phyloP scores from a whole-genome alignment of 1,140 invertebrate species.

The Panulirus ornatus region DNA sequence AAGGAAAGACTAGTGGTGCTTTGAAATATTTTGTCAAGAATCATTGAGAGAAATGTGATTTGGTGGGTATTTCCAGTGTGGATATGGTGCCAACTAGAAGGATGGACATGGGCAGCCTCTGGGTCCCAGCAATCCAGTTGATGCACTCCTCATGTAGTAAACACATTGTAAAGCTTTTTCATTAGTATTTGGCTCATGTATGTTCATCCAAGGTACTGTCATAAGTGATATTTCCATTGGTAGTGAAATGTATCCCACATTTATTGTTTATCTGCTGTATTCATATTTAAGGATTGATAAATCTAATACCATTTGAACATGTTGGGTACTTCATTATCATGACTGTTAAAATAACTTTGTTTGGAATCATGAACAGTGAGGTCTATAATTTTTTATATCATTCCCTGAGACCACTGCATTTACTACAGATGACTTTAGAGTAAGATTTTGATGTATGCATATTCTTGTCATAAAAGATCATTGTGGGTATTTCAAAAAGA shows the following conservation, averaged over 20 bases:
- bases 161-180: slow-evolving; percentile 61
- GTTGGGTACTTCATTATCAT: slow-evolving; percentile 41
- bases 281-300: slow-evolving; percentile 10
- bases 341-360: slow-evolving; percentile 26
- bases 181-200: slow-evolving; percentile 52
- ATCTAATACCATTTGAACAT: slow-evolving; percentile 27
- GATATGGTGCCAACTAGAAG: slow-evolving; percentile 35
- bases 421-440: slow-evolving; percentile 61
- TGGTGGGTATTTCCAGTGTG: slow-evolving; percentile 31
- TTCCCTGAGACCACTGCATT: slow-evolving; percentile 66
- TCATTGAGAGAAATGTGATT: not conserved
- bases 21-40: slow-evolving; percentile 31
- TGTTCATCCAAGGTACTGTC: slow-evolving; percentile 32
- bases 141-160: slow-evolving; percentile 52
- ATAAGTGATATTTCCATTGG: slow-evolving; percentile 37
- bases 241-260: slow-evolving; percentile 32
- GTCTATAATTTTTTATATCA: slow-evolving; percentile 52
- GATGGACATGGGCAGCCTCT: slow-evolving; percentile 24
- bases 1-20: slow-evolving; percentile 60
- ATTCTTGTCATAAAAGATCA: slow-evolving; percentile 19
- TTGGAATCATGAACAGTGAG: slow-evolving; percentile 37
- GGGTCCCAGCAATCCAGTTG: slow-evolving; percentile 27
- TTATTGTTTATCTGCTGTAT: slow-evolving; percentile 35
- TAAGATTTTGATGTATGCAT: slow-evolving; percentile 60
- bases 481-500: slow-evolving; percentile 43